Conservation (phyloP, 2,113 vertebrate genomes). For the Triplophysa dalaica region DNA sequence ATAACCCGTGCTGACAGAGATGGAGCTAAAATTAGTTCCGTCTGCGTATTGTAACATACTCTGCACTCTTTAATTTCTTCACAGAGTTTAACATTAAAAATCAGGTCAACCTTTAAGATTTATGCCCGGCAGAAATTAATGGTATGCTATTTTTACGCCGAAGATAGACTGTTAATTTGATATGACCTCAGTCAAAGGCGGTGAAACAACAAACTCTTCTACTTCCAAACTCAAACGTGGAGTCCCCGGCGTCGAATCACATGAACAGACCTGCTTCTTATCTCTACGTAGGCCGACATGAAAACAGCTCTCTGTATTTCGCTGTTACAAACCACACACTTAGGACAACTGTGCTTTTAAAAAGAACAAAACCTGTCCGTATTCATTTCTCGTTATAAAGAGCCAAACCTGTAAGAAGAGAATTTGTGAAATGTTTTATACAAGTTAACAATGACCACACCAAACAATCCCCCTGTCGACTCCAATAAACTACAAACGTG, state of each 20-base stretch:
- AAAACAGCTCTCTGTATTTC: constrained; percentile 61
- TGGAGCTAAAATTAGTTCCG: constrained; percentile 65
- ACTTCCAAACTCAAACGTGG: constrained; percentile 70
- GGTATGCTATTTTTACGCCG: constrained; percentile 82
- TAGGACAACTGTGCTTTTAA: too few species aligned
- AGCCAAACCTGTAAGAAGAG: too few species aligned
- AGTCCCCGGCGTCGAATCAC: constrained; percentile 66
- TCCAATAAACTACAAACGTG: too few species aligned
- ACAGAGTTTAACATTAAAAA: constrained; percentile 78
- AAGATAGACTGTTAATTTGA: constrained; percentile 79
- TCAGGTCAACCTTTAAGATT: constrained; percentile 81
- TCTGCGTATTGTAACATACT: constrained; percentile 63
- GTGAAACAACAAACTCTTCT: constrained; percentile 77
- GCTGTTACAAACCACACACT: neutral
- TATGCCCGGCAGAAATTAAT: constrained; percentile 78
- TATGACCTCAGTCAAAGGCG: constrained; percentile 84
- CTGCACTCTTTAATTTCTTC: constrained; percentile 69
- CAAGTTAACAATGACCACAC: too few species aligned
- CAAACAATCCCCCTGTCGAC: too few species aligned
- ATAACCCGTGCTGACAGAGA: constrained; percentile 55
- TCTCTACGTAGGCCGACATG: constrained; percentile 60
- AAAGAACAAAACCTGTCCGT: too few species aligned
- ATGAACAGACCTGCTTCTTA: constrained; percentile 65
- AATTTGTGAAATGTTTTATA: too few species aligned
- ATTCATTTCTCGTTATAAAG: too few species aligned